These are phyloP conservation scores for Bergia puertoricense DNA, from an alignment of 92 coral and sea anemone genomes.

Conservation along the genomic window DNA sequence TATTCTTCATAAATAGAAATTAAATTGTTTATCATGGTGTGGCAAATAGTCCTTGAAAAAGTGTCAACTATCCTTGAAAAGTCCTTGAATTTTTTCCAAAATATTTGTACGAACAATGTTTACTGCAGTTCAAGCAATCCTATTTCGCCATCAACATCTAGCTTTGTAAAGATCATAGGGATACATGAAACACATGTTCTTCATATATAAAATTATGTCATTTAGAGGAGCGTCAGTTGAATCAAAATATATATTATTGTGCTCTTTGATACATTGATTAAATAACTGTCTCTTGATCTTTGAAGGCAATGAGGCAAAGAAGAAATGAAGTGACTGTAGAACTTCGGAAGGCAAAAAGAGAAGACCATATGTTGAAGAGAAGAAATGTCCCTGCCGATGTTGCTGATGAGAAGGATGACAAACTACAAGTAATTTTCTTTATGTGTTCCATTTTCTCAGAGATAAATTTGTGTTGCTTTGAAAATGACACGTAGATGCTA, in stretches of 20 bases:
- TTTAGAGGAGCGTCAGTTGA: too few relatives aligned
- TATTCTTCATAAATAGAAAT: too few relatives aligned
- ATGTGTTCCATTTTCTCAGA: not conserved
- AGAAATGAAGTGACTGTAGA: slow-evolving; percentile 99
- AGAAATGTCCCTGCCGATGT: slow-evolving; percentile 95
- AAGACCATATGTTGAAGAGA: slow-evolving; percentile 88
- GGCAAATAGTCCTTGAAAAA: too few relatives aligned
- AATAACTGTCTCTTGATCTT: not conserved
- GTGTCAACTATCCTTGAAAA: not conserved
- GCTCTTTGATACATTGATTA: not conserved
- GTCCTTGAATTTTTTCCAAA: not conserved
- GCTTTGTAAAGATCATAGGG: too few relatives aligned
- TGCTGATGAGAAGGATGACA: slow-evolving; percentile 96
- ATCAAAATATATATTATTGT: too few relatives aligned
- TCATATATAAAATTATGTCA: too few relatives aligned
- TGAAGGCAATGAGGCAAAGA: slow-evolving; percentile 88
- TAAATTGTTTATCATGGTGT: too few relatives aligned
- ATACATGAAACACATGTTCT: too few relatives aligned
- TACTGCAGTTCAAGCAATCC: too few relatives aligned
- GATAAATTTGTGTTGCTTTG: not conserved
- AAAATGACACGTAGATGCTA: not conserved
- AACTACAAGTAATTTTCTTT: slow-evolving; percentile 66
- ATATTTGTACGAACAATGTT: too few relatives aligned
- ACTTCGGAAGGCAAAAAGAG: slow-evolving; percentile 94
- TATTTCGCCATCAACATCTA: too few relatives aligned